A percentile compares a stretch with the other conserved stretches of the same genome.
phyloP scores from a whole-genome alignment of 30 jellyfish, hydroid and myxozoan species.

The Aurelia sp. region DNA sequence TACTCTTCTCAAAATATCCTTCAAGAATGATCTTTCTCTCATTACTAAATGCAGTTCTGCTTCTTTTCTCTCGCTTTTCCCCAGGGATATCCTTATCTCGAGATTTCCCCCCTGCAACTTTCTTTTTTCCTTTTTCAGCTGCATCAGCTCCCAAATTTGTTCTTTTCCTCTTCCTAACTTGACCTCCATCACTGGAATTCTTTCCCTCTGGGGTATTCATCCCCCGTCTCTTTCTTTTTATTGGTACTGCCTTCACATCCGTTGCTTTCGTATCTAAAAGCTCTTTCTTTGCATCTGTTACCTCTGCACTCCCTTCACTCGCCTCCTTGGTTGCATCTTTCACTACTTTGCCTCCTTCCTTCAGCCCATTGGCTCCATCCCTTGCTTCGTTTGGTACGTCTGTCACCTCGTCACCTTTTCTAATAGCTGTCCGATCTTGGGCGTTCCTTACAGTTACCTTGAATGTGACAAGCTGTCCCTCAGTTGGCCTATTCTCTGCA shows the following conservation, averaged over 20 bases:
- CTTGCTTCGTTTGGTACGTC: too few relatives aligned
- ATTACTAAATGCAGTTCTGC: constrained; percentile 58
- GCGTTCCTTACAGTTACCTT: constrained; percentile 46
- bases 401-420: too few relatives aligned
- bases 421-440: neutral
- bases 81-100: constrained; percentile 27
- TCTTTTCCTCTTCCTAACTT: constrained; percentile 10
- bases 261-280: neutral
- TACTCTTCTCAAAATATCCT: constrained; percentile 53
- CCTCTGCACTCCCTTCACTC: neutral
- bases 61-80: constrained; percentile 49
- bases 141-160: neutral
- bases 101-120: neutral
- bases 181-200: neutral
- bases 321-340: neutral
- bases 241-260: neutral
- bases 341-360: neutral
- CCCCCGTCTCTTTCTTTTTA: neutral
- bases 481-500: neutral
- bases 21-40: constrained; percentile 51
- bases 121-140: constrained; percentile 8
- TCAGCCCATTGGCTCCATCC: neutral
- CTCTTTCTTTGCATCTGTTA: neutral
- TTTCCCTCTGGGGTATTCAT: neutral
- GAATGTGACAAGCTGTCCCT: constrained; percentile 39